Percentiles rank a stretch among this genome's conserved stretches.
phyloP scores from a whole-genome alignment of 2,888 invertebrate species.

The Mesoligia furuncula region DNA sequence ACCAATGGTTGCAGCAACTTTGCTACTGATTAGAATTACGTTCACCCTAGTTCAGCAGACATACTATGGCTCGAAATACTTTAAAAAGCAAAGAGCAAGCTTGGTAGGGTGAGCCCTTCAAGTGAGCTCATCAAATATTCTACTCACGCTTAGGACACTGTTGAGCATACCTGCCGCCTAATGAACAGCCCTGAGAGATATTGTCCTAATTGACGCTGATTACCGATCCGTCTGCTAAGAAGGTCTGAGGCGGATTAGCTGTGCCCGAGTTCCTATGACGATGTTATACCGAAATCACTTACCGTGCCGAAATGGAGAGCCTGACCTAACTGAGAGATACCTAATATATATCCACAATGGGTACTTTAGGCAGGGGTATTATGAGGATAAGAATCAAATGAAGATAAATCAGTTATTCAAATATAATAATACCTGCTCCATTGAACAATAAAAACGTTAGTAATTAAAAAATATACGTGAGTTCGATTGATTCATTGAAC shows the following conservation, averaged over 20 bases:
- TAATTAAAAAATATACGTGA: not conserved
- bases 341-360: not conserved
- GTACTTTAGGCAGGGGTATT: not conserved
- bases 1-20: not conserved
- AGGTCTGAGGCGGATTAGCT: constrained; percentile 3
- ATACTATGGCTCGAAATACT: not conserved
- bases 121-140: constrained; percentile 18
- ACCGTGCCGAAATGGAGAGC: not conserved
- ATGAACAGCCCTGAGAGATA: constrained; percentile 31
- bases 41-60: not conserved
- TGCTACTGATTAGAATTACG: not conserved
- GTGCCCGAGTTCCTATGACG: not conserved
- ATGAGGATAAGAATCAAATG: not conserved
- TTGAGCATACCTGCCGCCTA: not conserved
- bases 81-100: not conserved
- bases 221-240: constrained; percentile 17
- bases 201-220: constrained; percentile 28
- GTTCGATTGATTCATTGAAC: not conserved
- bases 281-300: too few species aligned
- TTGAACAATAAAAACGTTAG: not conserved
- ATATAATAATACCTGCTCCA: not conserved
- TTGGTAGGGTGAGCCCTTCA: too few species aligned
- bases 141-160: not conserved
- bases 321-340: not conserved
- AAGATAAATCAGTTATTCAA: not conserved